Conservation (phyloP, 2,113 vertebrate genomes). For the Grammatotria lemairii region DNA sequence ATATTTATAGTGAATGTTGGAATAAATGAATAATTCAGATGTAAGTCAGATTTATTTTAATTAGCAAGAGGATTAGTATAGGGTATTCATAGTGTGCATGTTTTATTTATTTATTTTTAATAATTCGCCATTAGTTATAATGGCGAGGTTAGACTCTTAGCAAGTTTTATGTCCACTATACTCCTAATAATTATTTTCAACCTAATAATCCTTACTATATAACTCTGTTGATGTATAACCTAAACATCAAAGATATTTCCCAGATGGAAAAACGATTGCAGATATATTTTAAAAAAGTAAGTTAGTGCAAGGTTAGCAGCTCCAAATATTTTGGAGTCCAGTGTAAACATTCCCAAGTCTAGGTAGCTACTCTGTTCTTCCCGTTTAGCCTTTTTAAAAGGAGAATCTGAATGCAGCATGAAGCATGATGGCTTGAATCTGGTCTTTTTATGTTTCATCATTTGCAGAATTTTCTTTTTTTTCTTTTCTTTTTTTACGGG, state of each 20-base stretch:
- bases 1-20: neutral
- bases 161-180: neutral
- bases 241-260: neutral
- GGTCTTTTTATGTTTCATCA: neutral
- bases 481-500: neutral
- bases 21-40: neutral
- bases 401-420: neutral
- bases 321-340: neutral
- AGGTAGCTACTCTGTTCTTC: neutral
- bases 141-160: neutral
- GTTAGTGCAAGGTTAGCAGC: neutral
- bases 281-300: neutral
- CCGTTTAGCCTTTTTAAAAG: neutral
- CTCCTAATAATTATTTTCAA: neutral
- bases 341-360: neutral
- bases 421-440: neutral
- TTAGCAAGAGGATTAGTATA: neutral
- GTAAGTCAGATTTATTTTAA: neutral
- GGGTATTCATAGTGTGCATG: neutral
- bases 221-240: neutral
- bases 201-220: neutral
- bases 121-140: neutral
- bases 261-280: neutral
- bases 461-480: neutral
- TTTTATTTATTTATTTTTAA: neutral